A percentile compares a stretch with the other conserved stretches of the same genome.
Evolutionary conservation across 1,140 invertebrate species (phyloP).

Genomic region (Papilio aristodemus): DNA sequence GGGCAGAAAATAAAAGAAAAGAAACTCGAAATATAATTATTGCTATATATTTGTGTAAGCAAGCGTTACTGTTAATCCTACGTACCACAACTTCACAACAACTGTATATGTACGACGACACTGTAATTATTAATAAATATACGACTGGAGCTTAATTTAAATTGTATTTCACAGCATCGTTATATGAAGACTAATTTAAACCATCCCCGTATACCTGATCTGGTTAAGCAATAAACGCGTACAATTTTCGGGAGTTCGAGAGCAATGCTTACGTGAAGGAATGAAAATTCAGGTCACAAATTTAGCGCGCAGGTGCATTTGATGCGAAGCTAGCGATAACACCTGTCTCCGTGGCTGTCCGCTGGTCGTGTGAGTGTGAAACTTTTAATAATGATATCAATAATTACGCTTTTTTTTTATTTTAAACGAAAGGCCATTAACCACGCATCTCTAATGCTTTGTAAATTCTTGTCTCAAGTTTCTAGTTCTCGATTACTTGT

Average conservation of each 20-base stretch:
- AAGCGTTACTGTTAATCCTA: no score
- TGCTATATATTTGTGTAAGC: no score
- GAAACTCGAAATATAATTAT: no score
- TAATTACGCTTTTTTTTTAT: background rate
- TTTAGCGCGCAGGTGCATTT: background rate
- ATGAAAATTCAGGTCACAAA: constrained; percentile 14
- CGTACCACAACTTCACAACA: no score
- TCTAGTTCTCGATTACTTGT: no score
- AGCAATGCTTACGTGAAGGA: background rate
- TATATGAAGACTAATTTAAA: background rate
- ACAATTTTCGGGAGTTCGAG: background rate
- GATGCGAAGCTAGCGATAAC: background rate
- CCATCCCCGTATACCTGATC: constrained; percentile 8
- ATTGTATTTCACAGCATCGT: background rate
- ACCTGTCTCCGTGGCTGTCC: no score
- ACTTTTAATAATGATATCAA: constrained; percentile 12
- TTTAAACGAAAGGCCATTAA: no score
- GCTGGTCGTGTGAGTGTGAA: background rate
- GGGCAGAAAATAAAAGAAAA: no score
- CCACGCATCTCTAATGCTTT: no score
- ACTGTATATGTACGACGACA: no score
- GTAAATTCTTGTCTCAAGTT: no score
- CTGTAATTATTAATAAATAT: no score
- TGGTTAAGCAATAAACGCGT: constrained; percentile 7
- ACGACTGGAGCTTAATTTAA: background rate